phyloP scores from a whole-genome alignment of 30 jellyfish, hydroid and myxozoan genomes.

The Aurelia aurita complex sp. Pacific region DNA sequence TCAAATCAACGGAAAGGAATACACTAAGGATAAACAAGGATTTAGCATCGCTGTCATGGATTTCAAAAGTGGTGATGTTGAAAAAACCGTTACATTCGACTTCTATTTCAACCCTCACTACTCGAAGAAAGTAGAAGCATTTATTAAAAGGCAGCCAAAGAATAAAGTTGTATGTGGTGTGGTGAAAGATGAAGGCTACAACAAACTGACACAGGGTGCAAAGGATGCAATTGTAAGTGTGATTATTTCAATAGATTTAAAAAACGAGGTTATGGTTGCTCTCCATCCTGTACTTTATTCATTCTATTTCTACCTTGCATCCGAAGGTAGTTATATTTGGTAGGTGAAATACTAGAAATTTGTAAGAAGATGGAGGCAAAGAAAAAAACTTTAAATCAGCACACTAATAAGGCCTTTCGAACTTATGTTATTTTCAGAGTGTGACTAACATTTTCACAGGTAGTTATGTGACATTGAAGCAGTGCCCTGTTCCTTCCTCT shows the following conservation, averaged over 20 bases:
- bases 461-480: too few relatives aligned
- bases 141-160: conserved; percentile 2
- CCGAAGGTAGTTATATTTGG: too few relatives aligned
- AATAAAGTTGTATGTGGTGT: conserved; percentile 46
- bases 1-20: conserved; percentile 47
- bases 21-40: conserved; percentile 39
- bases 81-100: conserved; percentile 28
- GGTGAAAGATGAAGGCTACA: conserved; percentile 39
- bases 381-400: too few relatives aligned
- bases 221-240: conserved; percentile 40
- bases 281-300: too few relatives aligned
- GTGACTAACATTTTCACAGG: too few relatives aligned
- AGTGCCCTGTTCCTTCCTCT: too few relatives aligned
- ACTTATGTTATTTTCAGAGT: too few relatives aligned
- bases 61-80: conserved; percentile 40
- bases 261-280: too few relatives aligned
- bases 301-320: too few relatives aligned
- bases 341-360: too few relatives aligned
- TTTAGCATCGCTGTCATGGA: conserved; percentile 48
- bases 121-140: conserved; percentile 23
- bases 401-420: too few relatives aligned
- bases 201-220: conserved; percentile 28
- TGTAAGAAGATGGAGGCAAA: too few relatives aligned
- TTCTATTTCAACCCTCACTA: background rate
- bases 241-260: background rate